phyloP scores from a whole-genome alignment of 2,888 invertebrate genomes.

The Dioctria rufipes region DNA sequence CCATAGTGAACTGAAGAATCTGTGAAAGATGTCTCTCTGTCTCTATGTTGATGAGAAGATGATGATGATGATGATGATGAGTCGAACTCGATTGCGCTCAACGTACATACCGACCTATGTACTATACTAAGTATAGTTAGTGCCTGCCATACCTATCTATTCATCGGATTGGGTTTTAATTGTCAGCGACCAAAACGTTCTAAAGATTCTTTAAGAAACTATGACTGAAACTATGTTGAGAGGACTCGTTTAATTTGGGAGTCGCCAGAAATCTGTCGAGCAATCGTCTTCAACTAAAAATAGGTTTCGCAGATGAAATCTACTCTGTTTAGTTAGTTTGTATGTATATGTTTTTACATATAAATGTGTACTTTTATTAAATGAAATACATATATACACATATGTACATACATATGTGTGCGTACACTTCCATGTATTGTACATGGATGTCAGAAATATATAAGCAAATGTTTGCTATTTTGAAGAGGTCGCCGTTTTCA shows the following conservation, averaged over 20 bases:
- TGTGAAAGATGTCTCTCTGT: slow-evolving; percentile 10
- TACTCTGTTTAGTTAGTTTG: no score
- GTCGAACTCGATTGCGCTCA: slow-evolving; percentile 1
- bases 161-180: slow-evolving; percentile 9
- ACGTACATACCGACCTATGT: neutral
- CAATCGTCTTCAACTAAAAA: slow-evolving; percentile 27
- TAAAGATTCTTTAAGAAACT: neutral
- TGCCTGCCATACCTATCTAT: neutral
- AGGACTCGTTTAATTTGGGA: slow-evolving; percentile 38
- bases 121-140: neutral
- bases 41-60: no score
- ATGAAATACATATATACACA: neutral
- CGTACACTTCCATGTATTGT: neutral
- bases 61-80: neutral
- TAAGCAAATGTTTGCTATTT: no score
- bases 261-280: slow-evolving; percentile 31
- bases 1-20: neutral
- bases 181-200: neutral
- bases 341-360: no score
- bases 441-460: neutral
- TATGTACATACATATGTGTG: neutral
- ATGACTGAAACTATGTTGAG: slow-evolving; percentile 4
- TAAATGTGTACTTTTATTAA: no score
- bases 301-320: slow-evolving; percentile 2
- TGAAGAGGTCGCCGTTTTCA: neutral